Evolutionary conservation across 2,888 invertebrate species (phyloP), one percentile per base, ranked within the genome.

Genomic region (Allygus modestus): DNA sequence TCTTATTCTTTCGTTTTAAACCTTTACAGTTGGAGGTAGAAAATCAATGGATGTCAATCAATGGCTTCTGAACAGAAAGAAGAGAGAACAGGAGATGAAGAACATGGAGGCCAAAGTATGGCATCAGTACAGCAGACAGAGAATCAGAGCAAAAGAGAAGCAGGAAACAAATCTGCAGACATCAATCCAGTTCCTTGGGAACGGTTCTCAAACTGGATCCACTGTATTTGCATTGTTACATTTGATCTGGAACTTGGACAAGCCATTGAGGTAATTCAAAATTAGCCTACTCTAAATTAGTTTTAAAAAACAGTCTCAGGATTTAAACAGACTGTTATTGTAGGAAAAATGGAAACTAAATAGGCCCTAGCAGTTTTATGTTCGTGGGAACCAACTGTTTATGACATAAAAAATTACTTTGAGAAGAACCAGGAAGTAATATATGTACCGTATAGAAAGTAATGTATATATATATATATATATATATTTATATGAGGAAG

Each of bases 171-270:
- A 69, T 41, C 46, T 82, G 20, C 69, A 69, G 73, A 84, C 28
- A 51, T 37, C 15, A 85, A 79, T 5, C 28, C 58, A 28, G n/a
- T 26, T 31, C 85, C 86, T 31, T 96, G 96, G 96, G 93, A 94
- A 89, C 93, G 93, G 89, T 95, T 97, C 91, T 94, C 95, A 84
- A 97, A 98, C 90, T 99, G 99, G 99, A 93, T 99, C 87, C 97
- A 99, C 90, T 99, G 98, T 89, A 96, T 99, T 88, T 99, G 99
- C 91, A 96, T 99, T 86, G 99, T 99, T 79, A 99, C 99, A 12
- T 99, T 99, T 92, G 99, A 99, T 92, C 92, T 99, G 89, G 99
- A 99, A 92, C 92, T 99, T 84, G 99, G 99, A 20, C 99, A 99
- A 92, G 97, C 98, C n/a, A 94, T 99, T 91, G 99, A 99, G 93